These are phyloP conservation scores for Echinarachnius parma DNA, from an alignment of 53 echinoderm and acorn worm species.

Conservation along the genomic window DNA sequence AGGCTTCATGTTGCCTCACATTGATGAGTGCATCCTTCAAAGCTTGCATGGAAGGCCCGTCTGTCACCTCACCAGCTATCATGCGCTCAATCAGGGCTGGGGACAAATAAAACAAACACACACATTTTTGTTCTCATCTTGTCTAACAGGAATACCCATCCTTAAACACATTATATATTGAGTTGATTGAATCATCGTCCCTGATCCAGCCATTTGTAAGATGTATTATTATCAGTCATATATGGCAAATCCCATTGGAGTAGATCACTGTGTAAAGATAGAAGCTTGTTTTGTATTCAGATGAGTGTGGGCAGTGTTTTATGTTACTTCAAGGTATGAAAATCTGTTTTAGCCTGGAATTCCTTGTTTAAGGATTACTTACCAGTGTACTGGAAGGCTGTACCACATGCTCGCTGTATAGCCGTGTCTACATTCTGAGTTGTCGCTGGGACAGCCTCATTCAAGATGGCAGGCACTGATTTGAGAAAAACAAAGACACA, in stretches of 20 bases:
- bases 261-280: no score
- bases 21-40: slow-evolving; percentile 91
- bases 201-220: no score
- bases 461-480: slow-evolving; percentile 92
- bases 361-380: slow-evolving; percentile 13
- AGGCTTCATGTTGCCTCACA: slow-evolving; percentile 90
- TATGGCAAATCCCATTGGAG: no score
- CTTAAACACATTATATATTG: no score
- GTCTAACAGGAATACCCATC: no score
- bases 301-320: no score
- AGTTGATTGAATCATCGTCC: no score
- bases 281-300: no score
- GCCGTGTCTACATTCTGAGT: slow-evolving; percentile 98
- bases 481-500: background rate
- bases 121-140: background rate
- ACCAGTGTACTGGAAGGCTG: slow-evolving; percentile 96
- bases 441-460: slow-evolving; percentile 98
- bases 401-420: slow-evolving; percentile 76
- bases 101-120: background rate
- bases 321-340: no score
- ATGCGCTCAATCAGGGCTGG: slow-evolving; percentile 93
- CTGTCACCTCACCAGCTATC: slow-evolving; percentile 59
- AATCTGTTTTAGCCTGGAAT: no score
- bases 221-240: no score
- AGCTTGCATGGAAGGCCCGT: slow-evolving; percentile 76